Evolutionary conservation across 2,888 invertebrate species (phyloP).

Genomic region (Dendrolimus houi): DNA sequence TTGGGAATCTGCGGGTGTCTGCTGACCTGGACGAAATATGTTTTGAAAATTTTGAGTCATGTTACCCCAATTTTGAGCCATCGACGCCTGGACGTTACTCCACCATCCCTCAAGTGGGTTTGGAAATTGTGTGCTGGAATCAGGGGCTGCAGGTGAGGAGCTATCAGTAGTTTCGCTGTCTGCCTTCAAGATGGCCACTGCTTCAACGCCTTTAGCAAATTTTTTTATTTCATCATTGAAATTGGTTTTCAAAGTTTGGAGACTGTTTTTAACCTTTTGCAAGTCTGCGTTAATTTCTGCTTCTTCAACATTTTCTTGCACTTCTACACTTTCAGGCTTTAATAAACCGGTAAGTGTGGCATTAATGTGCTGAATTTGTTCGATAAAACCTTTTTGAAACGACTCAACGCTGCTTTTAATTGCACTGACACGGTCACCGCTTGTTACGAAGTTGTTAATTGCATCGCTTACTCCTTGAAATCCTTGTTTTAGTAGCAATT

Average conservation of each 20-base stretch:
- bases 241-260: constrained; percentile 37
- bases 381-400: constrained; percentile 36
- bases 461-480: constrained; percentile 37
- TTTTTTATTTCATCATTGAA: constrained; percentile 42
- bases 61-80: constrained; percentile 19
- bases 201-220: constrained; percentile 39
- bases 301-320: constrained; percentile 13
- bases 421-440: constrained; percentile 34
- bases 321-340: constrained; percentile 19
- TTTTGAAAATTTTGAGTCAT: constrained; percentile 7
- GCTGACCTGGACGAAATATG: neutral
- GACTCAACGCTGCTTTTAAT: constrained; percentile 40
- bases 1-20: neutral
- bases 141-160: neutral
- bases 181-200: constrained; percentile 34
- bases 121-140: neutral
- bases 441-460: constrained; percentile 37
- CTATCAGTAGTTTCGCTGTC: constrained; percentile 20
- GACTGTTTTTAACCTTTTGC: constrained; percentile 24
- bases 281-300: constrained; percentile 22
- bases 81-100: constrained; percentile 15
- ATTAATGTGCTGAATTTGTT: constrained; percentile 45
- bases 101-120: neutral
- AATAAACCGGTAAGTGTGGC: constrained; percentile 36
- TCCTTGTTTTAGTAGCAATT: constrained; percentile 30